Conservation (phyloP, 2,113 vertebrate species). For the Tachysurus fulvidraco region DNA sequence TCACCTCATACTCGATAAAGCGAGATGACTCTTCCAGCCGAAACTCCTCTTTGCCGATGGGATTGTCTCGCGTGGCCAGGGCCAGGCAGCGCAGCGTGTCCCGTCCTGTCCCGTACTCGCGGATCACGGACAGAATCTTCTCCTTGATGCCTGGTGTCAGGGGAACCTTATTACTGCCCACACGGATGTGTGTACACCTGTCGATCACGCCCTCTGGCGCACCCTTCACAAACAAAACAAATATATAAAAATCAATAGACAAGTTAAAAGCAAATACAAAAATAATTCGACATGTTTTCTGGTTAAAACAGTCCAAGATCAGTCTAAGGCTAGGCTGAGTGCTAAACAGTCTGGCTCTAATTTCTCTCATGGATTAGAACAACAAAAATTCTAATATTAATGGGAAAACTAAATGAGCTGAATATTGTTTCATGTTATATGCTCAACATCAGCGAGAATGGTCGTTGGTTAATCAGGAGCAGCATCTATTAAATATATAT, state of each 20-base stretch:
- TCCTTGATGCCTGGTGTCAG: slow-evolving; percentile 89
- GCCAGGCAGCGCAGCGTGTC: slow-evolving; percentile 94
- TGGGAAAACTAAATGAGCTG: background rate
- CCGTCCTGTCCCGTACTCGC: slow-evolving; percentile 91
- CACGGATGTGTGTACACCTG: slow-evolving; percentile 90
- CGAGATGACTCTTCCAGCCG: slow-evolving; percentile 85
- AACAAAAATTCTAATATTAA: background rate
- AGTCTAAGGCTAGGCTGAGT: background rate
- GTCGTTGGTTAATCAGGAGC: background rate
- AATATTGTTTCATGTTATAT: background rate
- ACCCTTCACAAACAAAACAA: slow-evolving; percentile 72
- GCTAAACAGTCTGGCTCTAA: background rate
- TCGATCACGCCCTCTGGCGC: slow-evolving; percentile 97
- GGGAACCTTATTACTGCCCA: slow-evolving; percentile 84
- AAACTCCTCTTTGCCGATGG: slow-evolving; percentile 82
- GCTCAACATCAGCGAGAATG: background rate
- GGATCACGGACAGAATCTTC: slow-evolving; percentile 90
- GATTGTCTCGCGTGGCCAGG: slow-evolving; percentile 92
- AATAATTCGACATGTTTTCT: background rate
- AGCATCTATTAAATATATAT: background rate
- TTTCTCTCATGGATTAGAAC: background rate
- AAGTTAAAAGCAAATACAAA: background rate
- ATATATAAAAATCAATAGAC: background rate
- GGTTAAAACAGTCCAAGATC: background rate
- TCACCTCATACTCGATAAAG: slow-evolving; percentile 93